phyloP scores from a whole-genome alignment of 2,888 invertebrate species.

The Eristalinus aeneus region DNA sequence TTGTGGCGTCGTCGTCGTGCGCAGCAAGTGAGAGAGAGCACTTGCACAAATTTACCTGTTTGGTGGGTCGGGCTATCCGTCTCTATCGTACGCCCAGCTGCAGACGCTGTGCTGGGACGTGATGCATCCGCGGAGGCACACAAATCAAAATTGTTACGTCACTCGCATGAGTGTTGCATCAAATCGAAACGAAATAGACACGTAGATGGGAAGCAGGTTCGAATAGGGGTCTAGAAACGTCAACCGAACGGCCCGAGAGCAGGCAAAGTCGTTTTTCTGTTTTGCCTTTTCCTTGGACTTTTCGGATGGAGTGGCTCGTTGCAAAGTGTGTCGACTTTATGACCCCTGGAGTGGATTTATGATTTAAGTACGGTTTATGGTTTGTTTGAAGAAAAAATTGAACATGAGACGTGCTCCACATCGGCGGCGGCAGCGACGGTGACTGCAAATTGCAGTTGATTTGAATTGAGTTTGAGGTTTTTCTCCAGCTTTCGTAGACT shows the following conservation, averaged over 20 bases:
- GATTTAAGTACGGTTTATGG: slow-evolving; percentile 56
- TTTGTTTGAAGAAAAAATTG: slow-evolving; percentile 38
- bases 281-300: background rate
- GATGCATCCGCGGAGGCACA: slow-evolving; percentile 49
- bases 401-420: slow-evolving; percentile 24
- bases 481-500: background rate
- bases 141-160: slow-evolving; percentile 70
- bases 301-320: slow-evolving; percentile 29
- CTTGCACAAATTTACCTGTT: slow-evolving; percentile 56
- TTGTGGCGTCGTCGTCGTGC: slow-evolving; percentile 13
- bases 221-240: slow-evolving; percentile 5
- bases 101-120: slow-evolving; percentile 58
- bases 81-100: background rate
- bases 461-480: background rate
- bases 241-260: too few relatives aligned
- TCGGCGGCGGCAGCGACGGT: slow-evolving; percentile 17
- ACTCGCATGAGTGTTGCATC: slow-evolving; percentile 59
- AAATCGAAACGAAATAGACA: slow-evolving; percentile 36
- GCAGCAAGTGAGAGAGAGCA: slow-evolving; percentile 33
- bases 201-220: slow-evolving; percentile 65
- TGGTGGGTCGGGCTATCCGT: slow-evolving; percentile 1
- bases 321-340: slow-evolving; percentile 64
- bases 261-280: too few relatives aligned
- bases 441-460: slow-evolving; percentile 2
- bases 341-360: slow-evolving; percentile 63